A percentile compares a stretch with the other conserved stretches of the same genome.
Conservation (phyloP, 2,797 vertebrate species). For the Perodicticus potto region DNA sequence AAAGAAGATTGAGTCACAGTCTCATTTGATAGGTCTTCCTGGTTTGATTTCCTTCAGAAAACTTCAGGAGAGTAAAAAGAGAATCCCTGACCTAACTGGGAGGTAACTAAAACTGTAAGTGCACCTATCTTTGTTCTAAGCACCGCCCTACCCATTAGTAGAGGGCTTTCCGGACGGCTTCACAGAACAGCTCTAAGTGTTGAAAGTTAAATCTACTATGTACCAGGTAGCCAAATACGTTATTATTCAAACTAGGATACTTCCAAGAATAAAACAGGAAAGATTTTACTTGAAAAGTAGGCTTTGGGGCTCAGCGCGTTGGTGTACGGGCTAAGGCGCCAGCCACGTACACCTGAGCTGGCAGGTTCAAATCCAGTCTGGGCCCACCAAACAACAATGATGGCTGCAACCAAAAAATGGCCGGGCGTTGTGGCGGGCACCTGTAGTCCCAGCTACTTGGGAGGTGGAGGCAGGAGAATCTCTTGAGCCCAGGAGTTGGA, state of each 20-base stretch:
- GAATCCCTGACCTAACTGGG: not conserved
- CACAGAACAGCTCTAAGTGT: not conserved
- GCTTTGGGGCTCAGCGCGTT: too few species aligned
- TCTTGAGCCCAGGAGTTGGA: too few species aligned
- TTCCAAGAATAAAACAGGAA: constrained; percentile 31
- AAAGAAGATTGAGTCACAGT: constrained; percentile 29
- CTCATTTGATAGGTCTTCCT: not conserved
- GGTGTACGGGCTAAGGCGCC: too few species aligned
- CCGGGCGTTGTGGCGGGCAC: not conserved
- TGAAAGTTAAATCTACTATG: not conserved
- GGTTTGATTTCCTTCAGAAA: constrained; percentile 11
- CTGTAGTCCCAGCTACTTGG: too few species aligned
- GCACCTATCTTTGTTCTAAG: not conserved
- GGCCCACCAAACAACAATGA: too few species aligned
- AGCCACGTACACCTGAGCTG: too few species aligned
- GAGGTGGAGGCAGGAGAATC: too few species aligned
- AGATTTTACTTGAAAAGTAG: not conserved
- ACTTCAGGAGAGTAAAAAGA: not conserved
- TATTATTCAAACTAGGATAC: not conserved
- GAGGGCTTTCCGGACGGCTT: not conserved
- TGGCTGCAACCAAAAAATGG: too few species aligned
- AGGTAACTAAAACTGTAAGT: not conserved
- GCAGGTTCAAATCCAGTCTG: too few species aligned
- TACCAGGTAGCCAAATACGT: not conserved
- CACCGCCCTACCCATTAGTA: not conserved